Conservation (phyloP, 2,797 vertebrate species). For the Petrocephalus schoutedeni region DNA sequence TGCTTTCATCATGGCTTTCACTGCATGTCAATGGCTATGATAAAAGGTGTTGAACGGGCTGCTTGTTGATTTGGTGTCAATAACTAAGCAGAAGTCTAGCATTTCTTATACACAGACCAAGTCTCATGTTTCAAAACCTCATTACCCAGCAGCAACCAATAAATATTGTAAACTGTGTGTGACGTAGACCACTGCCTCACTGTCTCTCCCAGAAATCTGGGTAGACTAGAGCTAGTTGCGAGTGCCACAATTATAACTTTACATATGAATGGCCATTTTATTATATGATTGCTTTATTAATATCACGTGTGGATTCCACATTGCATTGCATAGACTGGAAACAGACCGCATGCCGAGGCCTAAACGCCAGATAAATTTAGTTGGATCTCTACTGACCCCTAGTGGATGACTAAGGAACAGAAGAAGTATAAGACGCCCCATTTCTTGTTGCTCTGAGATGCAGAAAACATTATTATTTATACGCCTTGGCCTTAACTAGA, state of each 20-base stretch:
- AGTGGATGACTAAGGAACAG: background rate
- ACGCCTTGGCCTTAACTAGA: background rate
- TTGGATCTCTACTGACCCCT: conserved; percentile 10
- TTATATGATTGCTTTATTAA: background rate
- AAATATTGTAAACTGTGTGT: background rate
- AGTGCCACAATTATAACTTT: background rate
- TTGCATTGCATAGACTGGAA: background rate
- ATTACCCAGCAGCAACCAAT: background rate
- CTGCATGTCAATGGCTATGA: background rate
- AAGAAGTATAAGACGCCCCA: background rate
- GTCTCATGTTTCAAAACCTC: background rate
- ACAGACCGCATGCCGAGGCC: background rate
- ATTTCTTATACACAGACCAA: background rate
- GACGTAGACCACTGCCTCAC: background rate
- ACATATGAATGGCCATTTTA: background rate
- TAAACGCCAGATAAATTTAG: background rate
- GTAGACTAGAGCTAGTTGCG: background rate
- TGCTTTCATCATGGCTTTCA: conserved; percentile 3
- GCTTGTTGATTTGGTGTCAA: background rate
- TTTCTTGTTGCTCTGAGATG: background rate
- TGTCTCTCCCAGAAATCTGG: background rate
- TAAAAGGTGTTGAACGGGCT: background rate
- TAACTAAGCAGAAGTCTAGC: background rate
- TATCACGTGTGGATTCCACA: background rate
- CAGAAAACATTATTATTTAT: background rate